These are phyloP conservation scores for Cossypha polioptera DNA, from an alignment of 2,797 vertebrate species.

Conservation along the genomic window DNA sequence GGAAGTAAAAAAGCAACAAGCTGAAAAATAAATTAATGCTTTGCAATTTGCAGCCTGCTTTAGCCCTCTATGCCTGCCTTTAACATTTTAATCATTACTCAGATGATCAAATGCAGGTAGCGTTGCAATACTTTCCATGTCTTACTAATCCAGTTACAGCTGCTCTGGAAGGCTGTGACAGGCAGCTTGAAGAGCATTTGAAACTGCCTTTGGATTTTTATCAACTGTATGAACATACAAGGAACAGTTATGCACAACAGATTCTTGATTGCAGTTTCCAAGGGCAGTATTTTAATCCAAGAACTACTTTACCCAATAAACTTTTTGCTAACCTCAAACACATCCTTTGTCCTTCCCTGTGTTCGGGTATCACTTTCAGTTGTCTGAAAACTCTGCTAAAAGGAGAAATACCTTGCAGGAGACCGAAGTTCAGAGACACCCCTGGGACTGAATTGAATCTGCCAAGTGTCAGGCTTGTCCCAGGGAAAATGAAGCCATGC, in stretches of 20 bases:
- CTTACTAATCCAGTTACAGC: slow-evolving; percentile 54
- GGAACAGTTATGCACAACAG: slow-evolving; percentile 21
- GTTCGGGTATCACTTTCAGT: background rate
- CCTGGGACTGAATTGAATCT: background rate
- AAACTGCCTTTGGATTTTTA: slow-evolving; percentile 36
- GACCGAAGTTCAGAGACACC: background rate
- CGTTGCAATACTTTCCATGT: slow-evolving; percentile 53
- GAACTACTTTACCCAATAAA: background rate
- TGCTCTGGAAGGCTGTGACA: slow-evolving; percentile 32
- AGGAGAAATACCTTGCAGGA: background rate
- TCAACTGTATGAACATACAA: slow-evolving; percentile 15
- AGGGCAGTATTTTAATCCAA: background rate
- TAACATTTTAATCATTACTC: slow-evolving; percentile 35
- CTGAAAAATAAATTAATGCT: background rate
- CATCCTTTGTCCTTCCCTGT: background rate
- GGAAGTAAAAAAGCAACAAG: background rate
- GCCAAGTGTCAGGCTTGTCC: background rate
- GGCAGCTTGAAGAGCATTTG: background rate
- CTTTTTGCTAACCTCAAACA: background rate
- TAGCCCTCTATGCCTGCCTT: background rate
- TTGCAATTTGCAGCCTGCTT: background rate
- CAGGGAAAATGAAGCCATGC: background rate
- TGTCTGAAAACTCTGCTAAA: background rate
- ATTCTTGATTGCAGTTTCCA: background rate
- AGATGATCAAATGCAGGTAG: background rate